phyloP scores from a whole-genome alignment of 2,797 vertebrate genomes.

The Odontamblyopus rebecca region DNA sequence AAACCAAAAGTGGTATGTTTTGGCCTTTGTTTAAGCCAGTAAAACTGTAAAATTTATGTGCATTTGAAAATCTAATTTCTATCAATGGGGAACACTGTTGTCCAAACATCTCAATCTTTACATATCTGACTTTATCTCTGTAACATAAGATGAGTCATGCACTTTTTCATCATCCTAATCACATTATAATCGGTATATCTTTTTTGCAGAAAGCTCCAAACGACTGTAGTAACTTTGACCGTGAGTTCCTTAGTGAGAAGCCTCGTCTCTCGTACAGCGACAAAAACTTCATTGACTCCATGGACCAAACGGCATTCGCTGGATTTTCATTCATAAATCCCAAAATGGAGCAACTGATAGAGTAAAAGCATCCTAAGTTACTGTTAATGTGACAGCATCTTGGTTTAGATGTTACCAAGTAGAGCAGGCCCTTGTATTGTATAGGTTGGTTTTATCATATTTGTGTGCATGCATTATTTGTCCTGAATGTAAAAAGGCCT shows the following conservation, averaged over 20 bases:
- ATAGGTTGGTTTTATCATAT: constrained; percentile 54
- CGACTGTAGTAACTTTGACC: constrained; percentile 97
- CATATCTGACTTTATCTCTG: no score
- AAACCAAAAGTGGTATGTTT: constrained; percentile 95
- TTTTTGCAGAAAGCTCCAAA: constrained; percentile 85
- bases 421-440: constrained; percentile 60
- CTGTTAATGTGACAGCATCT: constrained; percentile 26
- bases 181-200: constrained; percentile 11
- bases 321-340: constrained; percentile 97
- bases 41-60: not conserved
- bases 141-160: no score
- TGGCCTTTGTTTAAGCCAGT: not conserved
- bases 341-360: constrained; percentile 87
- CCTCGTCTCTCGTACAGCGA: constrained; percentile 91
- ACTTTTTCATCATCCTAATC: not conserved
- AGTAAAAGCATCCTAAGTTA: constrained; percentile 66
- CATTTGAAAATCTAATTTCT: no score
- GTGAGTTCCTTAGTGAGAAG: constrained; percentile 96
- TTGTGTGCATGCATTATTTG: constrained; percentile 67
- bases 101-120: no score
- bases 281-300: constrained; percentile 97
- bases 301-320: constrained; percentile 91
- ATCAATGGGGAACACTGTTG: no score
- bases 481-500: constrained; percentile 43
- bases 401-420: constrained; percentile 43